A percentile compares a stretch with the other conserved stretches of the same genome.
Evolutionary conservation across 2,888 invertebrate species (phyloP).

Genomic region (Lumbricus terrestris): DNA sequence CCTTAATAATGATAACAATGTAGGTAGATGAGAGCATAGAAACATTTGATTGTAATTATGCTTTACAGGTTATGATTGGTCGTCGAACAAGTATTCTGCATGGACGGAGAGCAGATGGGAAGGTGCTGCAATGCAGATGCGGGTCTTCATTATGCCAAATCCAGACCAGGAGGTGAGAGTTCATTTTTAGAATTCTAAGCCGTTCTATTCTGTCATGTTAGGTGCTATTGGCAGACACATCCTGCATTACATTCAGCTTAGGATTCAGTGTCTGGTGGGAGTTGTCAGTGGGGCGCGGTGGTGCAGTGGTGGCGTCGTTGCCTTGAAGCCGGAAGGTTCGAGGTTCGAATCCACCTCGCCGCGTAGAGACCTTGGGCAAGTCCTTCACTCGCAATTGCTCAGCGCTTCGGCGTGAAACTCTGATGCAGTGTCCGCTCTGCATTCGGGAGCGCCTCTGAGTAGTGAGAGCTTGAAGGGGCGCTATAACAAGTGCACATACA

Average conservation of each 20-base stretch:
- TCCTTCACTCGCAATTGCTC: too few species aligned
- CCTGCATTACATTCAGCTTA: neutral
- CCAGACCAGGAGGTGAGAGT: neutral
- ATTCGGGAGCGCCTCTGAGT: too few species aligned
- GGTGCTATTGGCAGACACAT: neutral
- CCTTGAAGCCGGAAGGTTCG: too few species aligned
- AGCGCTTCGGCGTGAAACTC: too few species aligned
- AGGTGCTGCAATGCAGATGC: neutral
- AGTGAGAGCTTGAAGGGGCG: too few species aligned
- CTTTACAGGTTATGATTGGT: neutral
- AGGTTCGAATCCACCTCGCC: too few species aligned
- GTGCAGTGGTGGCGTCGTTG: too few species aligned
- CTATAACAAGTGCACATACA: too few species aligned
- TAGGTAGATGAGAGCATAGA: too few species aligned
- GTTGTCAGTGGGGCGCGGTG: neutral
- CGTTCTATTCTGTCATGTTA: neutral
- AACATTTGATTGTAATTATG: neutral
- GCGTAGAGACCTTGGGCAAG: too few species aligned
- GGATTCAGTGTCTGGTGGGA: neutral
- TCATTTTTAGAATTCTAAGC: neutral
- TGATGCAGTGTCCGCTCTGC: too few species aligned
- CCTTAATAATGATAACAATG: too few species aligned
- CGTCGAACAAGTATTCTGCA: neutral
- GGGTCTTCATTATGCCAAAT: neutral
- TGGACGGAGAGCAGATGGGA: constrained; percentile 16